Evolutionary conservation across 2,888 invertebrate species (phyloP).

Genomic region (Diadegma fenestrale): DNA sequence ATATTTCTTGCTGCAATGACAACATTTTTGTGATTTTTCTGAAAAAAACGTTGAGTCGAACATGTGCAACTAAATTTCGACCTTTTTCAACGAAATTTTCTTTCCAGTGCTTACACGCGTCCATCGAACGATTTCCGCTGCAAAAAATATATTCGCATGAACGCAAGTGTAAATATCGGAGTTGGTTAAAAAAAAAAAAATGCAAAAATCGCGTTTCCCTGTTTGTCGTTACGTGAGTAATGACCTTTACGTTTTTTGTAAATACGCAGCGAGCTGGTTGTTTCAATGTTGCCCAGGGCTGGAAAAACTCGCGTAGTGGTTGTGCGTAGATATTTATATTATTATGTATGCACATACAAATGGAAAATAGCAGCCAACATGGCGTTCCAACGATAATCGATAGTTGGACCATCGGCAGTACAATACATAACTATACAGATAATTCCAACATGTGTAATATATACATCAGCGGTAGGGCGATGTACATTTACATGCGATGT

Average conservation of each 20-base stretch:
- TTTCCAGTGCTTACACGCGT: too few species aligned
- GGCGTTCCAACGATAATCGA: slow-evolving; percentile 41
- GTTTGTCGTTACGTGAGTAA: not conserved
- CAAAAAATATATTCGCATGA: not conserved
- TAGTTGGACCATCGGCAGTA: slow-evolving; percentile 10
- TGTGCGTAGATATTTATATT: not conserved
- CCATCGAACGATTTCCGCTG: not conserved
- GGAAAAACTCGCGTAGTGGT: slow-evolving; percentile 1
- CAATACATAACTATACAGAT: slow-evolving; percentile 23
- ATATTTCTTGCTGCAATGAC: too few species aligned
- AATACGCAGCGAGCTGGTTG: not conserved
- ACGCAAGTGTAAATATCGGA: not conserved
- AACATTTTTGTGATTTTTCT: too few species aligned
- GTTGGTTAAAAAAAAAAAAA: not conserved
- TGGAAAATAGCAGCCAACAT: slow-evolving; percentile 12
- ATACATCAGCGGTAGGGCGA: not conserved
- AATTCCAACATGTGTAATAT: slow-evolving; percentile 1
- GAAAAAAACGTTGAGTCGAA: too few species aligned
- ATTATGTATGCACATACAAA: not conserved
- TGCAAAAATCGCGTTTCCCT: not conserved
- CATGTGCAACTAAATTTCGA: too few species aligned
- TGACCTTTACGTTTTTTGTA: not conserved
- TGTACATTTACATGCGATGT: not conserved
- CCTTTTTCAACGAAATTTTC: too few species aligned
- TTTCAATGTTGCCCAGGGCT: not conserved